These are phyloP conservation scores for Chlorocebus sabaeus DNA, from an alignment of 2,113 vertebrate genomes.

Conservation along the genomic window DNA sequence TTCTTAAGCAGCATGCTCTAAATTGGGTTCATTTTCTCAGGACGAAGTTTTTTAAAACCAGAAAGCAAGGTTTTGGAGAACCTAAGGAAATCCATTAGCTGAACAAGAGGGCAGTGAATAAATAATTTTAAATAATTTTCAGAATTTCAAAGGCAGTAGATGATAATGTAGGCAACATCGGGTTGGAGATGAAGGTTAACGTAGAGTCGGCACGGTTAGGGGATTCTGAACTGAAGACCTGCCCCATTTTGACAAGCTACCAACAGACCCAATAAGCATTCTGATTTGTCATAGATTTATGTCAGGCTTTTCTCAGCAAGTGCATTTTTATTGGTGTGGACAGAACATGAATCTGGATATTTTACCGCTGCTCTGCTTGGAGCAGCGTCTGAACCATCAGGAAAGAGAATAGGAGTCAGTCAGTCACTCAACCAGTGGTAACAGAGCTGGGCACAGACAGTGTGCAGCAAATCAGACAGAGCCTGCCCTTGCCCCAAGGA, in stretches of 20 bases:
- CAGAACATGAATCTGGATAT: not conserved
- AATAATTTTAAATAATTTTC: not conserved
- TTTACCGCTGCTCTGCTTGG: not conserved
- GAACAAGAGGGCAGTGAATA: not conserved
- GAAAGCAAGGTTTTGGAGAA: not conserved
- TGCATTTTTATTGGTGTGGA: not conserved
- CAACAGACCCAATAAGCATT: not conserved
- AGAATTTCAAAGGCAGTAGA: not conserved
- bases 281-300: not conserved
- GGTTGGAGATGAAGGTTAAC: not conserved
- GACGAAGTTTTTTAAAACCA: not conserved
- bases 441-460: not conserved
- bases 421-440: not conserved
- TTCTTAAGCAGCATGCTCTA: not conserved
- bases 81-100: not conserved
- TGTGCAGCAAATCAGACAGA: rapidly evolving
- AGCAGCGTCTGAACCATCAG: not conserved
- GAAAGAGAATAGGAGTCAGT: not conserved
- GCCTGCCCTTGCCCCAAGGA: not conserved
- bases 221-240: not conserved
- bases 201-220: not conserved
- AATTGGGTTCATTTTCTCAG: not conserved
- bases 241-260: not conserved
- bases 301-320: not conserved
- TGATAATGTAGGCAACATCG: not conserved